Evolutionary conservation across 2,113 vertebrate genomes (phyloP).

Genomic region (Verasper variegatus): DNA sequence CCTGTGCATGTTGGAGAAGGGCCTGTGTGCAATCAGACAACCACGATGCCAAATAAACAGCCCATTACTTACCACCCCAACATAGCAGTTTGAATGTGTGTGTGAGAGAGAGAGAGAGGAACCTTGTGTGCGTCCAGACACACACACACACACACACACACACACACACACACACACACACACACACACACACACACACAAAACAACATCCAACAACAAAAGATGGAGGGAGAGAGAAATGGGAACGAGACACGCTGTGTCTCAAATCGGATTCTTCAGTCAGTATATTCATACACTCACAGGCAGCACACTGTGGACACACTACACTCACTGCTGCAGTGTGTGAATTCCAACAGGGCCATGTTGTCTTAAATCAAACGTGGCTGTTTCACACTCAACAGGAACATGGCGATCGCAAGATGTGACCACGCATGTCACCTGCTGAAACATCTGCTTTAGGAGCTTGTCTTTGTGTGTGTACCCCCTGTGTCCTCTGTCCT

Average conservation of each 20-base stretch:
- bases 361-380: background rate
- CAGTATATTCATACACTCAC: background rate
- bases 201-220: background rate
- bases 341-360: background rate
- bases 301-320: background rate
- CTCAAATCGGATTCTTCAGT: background rate
- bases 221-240: background rate
- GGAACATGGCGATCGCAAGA: no score
- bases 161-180: no score
- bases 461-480: no score
- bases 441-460: no score
- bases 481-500: no score
- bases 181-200: no score
- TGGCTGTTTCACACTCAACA: background rate
- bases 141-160: no score
- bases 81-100: background rate
- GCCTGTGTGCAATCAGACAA: slow-evolving; percentile 56
- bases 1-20: slow-evolving; percentile 24
- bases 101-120: background rate
- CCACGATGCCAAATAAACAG: slow-evolving; percentile 32
- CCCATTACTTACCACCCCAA: slow-evolving; percentile 29
- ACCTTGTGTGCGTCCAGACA: background rate
- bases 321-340: background rate
- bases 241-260: background rate
- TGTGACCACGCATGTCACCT: no score